A percentile compares a stretch with the other conserved stretches of the same genome.
Conservation (phyloP, 2,888 invertebrate genomes). For the Timema cristinae region DNA sequence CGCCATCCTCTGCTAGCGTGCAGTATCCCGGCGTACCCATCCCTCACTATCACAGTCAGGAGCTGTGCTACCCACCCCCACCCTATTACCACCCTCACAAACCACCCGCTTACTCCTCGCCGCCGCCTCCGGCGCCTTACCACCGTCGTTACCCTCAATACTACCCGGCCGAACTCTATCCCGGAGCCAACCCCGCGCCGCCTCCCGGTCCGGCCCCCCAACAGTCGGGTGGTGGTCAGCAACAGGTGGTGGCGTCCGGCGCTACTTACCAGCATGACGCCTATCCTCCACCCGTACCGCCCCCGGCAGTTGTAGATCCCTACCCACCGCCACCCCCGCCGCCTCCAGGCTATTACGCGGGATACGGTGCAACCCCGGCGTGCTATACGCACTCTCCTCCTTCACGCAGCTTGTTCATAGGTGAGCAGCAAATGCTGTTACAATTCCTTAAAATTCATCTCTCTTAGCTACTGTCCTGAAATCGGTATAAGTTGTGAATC, state of each 20-base stretch:
- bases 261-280: conserved; percentile 42
- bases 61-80: conserved; percentile 45
- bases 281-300: conserved; percentile 47
- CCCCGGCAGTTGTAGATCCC: conserved; percentile 40
- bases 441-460: neutral
- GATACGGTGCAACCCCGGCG: conserved; percentile 48
- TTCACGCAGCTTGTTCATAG: conserved; percentile 59
- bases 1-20: conserved; percentile 26
- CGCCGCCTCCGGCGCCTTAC: conserved; percentile 25
- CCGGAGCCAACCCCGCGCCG: conserved; percentile 43
- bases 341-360: conserved; percentile 42
- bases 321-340: conserved; percentile 34
- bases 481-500: too few relatives aligned
- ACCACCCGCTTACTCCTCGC: conserved; percentile 25
- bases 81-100: conserved; percentile 30
- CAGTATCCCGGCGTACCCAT: conserved; percentile 25
- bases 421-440: conserved; percentile 44
- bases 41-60: conserved; percentile 36
- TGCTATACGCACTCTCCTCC: conserved; percentile 59
- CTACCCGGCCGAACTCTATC: conserved; percentile 28
- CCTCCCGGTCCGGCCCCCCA: conserved; percentile 32
- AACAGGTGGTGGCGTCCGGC: conserved; percentile 44
- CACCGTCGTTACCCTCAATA: conserved; percentile 33
- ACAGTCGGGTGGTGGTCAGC: conserved; percentile 39
- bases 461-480: neutral